These are phyloP conservation scores for Tenthredo notha DNA, from an alignment of 2,888 invertebrate genomes.

Conservation along the genomic window DNA sequence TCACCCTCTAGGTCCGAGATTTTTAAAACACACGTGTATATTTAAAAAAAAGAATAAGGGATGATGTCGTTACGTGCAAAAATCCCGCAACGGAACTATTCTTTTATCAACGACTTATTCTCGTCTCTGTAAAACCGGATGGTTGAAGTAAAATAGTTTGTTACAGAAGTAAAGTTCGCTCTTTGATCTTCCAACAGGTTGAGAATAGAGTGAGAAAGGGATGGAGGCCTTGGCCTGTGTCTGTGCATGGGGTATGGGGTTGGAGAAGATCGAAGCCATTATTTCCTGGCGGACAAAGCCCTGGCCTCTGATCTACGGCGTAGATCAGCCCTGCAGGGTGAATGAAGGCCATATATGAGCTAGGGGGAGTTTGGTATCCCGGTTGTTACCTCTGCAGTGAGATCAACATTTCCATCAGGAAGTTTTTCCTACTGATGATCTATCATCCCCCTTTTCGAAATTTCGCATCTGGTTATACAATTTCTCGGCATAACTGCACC, in stretches of 20 bases:
- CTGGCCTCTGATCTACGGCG: constrained; percentile 43
- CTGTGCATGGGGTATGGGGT: neutral
- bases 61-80: neutral
- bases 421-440: neutral
- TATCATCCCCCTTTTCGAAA: neutral
- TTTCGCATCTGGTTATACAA: neutral
- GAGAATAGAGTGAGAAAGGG: neutral
- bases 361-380: neutral
- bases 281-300: constrained; percentile 40
- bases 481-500: neutral
- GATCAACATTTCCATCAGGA: neutral
- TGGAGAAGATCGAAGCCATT: constrained; percentile 35
- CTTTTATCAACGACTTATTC: constrained; percentile 8
- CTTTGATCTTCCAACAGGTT: constrained; percentile 48
- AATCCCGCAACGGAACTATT: no score
- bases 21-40: neutral
- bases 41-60: neutral
- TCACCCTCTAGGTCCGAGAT: neutral
- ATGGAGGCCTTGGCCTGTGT: neutral
- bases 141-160: constrained; percentile 54
- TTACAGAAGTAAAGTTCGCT: constrained; percentile 30
- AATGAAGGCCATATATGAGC: constrained; percentile 5
- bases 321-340: neutral
- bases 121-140: constrained; percentile 59
- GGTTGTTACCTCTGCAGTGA: neutral